Evolutionary conservation across 2,113 vertebrate genomes (phyloP).

Genomic region (Brachyistius frenatus): DNA sequence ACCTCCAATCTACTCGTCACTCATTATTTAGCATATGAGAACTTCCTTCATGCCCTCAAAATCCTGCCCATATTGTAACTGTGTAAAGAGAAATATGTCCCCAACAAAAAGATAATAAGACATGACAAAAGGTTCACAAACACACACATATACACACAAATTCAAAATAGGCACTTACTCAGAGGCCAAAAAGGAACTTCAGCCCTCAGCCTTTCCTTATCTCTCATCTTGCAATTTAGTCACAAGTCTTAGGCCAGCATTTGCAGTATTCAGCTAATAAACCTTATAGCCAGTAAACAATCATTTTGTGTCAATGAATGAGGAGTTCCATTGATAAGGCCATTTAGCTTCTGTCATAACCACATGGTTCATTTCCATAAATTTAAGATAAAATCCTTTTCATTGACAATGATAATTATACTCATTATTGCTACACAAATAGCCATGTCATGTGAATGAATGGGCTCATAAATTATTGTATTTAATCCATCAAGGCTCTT

Average conservation of each 20-base stretch:
- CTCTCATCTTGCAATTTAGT: constrained; percentile 24
- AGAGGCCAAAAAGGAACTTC: neutral
- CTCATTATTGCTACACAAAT: constrained; percentile 63
- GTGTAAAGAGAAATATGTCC: too few relatives aligned
- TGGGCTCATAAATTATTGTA: constrained; percentile 63
- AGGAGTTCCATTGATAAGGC: constrained; percentile 46
- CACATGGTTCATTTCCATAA: constrained; percentile 66
- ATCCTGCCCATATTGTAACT: too few relatives aligned
- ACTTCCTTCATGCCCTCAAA: too few relatives aligned
- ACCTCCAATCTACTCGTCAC: too few relatives aligned
- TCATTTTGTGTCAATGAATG: constrained; percentile 31
- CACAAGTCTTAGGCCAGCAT: neutral
- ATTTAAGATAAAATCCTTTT: constrained; percentile 65
- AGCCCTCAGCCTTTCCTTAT: constrained; percentile 10
- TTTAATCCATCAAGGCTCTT: constrained; percentile 56
- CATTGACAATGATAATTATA: constrained; percentile 65
- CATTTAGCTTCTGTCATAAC: constrained; percentile 55
- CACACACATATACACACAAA: neutral
- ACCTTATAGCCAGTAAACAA: constrained; percentile 45
- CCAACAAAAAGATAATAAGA: too few relatives aligned
- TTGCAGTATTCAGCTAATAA: constrained; percentile 35
- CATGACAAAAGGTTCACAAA: neutral
- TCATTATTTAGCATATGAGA: too few relatives aligned
- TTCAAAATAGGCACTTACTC: constrained; percentile 14
- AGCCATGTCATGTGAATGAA: constrained; percentile 55